Evolutionary conservation across 2,797 vertebrate genomes (phyloP).

Genomic region (Acanthis flammea): DNA sequence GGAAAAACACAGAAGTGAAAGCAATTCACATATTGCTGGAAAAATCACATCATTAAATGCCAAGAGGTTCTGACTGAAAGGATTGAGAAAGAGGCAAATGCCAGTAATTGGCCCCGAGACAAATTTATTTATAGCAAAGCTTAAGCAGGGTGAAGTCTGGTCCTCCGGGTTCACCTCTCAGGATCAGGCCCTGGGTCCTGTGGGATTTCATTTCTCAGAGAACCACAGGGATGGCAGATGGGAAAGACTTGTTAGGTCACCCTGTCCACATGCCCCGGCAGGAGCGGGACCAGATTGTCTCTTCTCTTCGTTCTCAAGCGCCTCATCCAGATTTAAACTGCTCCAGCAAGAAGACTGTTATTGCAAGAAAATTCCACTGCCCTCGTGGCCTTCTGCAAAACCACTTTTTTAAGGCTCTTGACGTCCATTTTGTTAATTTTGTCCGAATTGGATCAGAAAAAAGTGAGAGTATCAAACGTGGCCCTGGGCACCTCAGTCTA

Average conservation of each 20-base stretch:
- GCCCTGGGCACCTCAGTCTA: neutral
- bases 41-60: slow-evolving; percentile 32
- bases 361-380: slow-evolving; percentile 30
- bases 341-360: neutral
- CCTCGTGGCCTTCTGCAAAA: neutral
- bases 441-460: neutral
- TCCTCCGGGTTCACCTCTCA: slow-evolving; percentile 59
- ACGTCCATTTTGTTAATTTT: neutral
- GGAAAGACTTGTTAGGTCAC: slow-evolving; percentile 62
- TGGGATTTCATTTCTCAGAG: slow-evolving; percentile 65
- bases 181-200: slow-evolving; percentile 55
- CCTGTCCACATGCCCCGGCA: slow-evolving; percentile 46
- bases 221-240: slow-evolving; percentile 54
- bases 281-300: neutral
- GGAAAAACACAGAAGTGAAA: slow-evolving; percentile 33
- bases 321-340: slow-evolving; percentile 30
- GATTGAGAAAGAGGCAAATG: slow-evolving; percentile 52
- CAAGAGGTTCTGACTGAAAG: slow-evolving; percentile 39
- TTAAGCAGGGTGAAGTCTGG: slow-evolving; percentile 49
- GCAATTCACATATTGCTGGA: slow-evolving; percentile 22
- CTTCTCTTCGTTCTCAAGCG: slow-evolving; percentile 26
- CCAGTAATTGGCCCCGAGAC: slow-evolving; percentile 20
- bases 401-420: neutral
- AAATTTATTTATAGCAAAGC: slow-evolving; percentile 60
- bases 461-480: neutral